Evolutionary conservation across 2,888 invertebrate genomes (phyloP).

Genomic region (Iphiclides podalirius): DNA sequence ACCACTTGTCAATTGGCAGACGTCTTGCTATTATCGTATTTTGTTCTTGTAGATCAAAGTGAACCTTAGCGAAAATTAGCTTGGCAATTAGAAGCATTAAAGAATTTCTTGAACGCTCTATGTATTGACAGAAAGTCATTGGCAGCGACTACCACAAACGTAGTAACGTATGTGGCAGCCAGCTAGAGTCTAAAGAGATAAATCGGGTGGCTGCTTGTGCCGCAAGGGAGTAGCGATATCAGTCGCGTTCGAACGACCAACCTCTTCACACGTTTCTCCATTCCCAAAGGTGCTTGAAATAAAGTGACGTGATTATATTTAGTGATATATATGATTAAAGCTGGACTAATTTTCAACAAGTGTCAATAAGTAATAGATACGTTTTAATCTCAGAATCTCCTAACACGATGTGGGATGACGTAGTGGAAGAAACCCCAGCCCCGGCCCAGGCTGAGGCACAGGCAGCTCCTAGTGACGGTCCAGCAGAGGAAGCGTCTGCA

Average conservation of each 20-base stretch:
- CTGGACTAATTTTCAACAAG: conserved; percentile 12
- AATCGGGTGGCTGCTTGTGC: conserved; percentile 67
- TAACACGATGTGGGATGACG: conserved; percentile 79
- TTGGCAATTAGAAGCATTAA: conserved; percentile 52
- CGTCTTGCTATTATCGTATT: conserved; percentile 27
- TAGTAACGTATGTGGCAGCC: conserved; percentile 60
- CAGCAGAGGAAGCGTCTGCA: conserved; percentile 48
- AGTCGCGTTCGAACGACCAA: conserved; percentile 72
- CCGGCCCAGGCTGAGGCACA: conserved; percentile 46
- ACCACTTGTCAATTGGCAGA: conserved; percentile 31
- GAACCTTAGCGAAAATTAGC: conserved; percentile 53
- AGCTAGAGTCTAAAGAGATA: conserved; percentile 74
- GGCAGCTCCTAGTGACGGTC: conserved; percentile 24
- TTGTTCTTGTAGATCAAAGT: conserved; percentile 33
- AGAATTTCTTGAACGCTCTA: conserved; percentile 63
- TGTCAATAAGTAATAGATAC: conserved; percentile 35
- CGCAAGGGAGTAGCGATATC: conserved; percentile 50
- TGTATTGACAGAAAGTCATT: conserved; percentile 76
- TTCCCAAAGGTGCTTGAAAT: conserved; percentile 59
- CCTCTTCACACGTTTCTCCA: conserved; percentile 69
- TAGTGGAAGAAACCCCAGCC: conserved; percentile 68
- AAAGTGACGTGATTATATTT: conserved; percentile 28
- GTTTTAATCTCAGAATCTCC: conserved; percentile 63
- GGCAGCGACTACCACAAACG: conserved; percentile 54
- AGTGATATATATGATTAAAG: conserved; percentile 23